A percentile compares a stretch with the other conserved stretches of the same genome.
Evolutionary conservation across 2,888 invertebrate species (phyloP).

Genomic region (Micoletzkya japonica): DNA sequence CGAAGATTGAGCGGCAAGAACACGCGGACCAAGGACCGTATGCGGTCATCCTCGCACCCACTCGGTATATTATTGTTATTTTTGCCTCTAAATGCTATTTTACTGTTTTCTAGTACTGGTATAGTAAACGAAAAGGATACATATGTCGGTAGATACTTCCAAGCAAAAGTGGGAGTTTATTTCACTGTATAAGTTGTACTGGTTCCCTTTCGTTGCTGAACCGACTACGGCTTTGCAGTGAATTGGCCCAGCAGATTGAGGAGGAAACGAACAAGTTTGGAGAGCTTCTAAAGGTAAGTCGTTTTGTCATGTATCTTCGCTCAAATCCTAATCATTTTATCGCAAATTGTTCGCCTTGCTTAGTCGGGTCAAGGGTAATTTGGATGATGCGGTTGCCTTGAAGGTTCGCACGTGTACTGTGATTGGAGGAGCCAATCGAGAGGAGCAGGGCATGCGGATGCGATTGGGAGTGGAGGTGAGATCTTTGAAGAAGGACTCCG

Average conservation of each 20-base stretch:
- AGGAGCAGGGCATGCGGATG: conserved; percentile 81
- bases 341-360: background rate
- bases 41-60: conserved; percentile 96
- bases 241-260: conserved; percentile 74
- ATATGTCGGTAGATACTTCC: too few relatives aligned
- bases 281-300: conserved; percentile 72
- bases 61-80: conserved; percentile 81
- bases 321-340: background rate
- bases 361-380: background rate
- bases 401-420: conserved; percentile 82
- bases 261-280: conserved; percentile 98
- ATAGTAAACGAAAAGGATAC: background rate
- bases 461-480: conserved; percentile 89
- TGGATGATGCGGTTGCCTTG: conserved; percentile 72
- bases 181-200: too few relatives aligned
- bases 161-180: too few relatives aligned
- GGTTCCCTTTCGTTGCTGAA: too few relatives aligned
- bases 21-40: conserved; percentile 78
- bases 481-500: background rate
- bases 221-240: too few relatives aligned
- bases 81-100: too few relatives aligned
- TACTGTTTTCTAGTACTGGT: too few relatives aligned
- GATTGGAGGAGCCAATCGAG: conserved; percentile 90
- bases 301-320: too few relatives aligned
- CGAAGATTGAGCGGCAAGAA: conserved; percentile 79